Percentiles rank a stretch among this genome's conserved stretches.
Evolutionary conservation across 2,113 vertebrate species (phyloP).

Genomic region (Centropus bengalensis): DNA sequence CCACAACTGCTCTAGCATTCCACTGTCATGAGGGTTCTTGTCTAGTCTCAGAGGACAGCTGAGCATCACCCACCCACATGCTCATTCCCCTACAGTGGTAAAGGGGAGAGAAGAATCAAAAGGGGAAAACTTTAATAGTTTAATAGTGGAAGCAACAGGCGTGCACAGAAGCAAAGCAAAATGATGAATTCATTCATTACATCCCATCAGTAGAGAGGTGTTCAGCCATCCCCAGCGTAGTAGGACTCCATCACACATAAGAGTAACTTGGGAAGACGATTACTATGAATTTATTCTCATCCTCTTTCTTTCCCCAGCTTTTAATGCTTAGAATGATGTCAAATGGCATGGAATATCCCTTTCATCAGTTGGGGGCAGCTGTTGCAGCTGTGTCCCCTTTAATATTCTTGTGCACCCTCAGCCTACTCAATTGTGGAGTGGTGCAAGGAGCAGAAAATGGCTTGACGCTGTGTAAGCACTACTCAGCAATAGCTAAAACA

Average conservation of each 20-base stretch:
- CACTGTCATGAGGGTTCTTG: accelerated
- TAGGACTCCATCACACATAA: accelerated
- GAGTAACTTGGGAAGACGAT: not conserved
- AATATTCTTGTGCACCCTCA: accelerated
- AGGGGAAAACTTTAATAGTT: not conserved
- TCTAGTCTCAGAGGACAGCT: not conserved
- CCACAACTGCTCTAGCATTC: not conserved
- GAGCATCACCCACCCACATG: accelerated
- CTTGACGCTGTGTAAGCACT: not conserved
- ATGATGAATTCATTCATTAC: not conserved
- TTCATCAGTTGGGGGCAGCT: not conserved
- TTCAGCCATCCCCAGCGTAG: not conserved
- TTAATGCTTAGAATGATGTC: not conserved
- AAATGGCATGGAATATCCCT: not conserved
- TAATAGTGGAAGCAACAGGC: not conserved
- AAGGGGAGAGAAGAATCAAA: not conserved
- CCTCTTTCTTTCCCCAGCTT: not conserved
- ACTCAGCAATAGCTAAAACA: not conserved
- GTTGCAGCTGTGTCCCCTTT: accelerated
- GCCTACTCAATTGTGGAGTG: accelerated
- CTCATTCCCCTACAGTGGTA: not conserved
- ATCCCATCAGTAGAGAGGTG: accelerated
- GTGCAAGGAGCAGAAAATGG: not conserved
- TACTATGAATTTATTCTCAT: accelerated
- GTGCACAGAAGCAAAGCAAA: not conserved